Conservation (phyloP, 2,113 vertebrate species). For the Alethe diademata region DNA sequence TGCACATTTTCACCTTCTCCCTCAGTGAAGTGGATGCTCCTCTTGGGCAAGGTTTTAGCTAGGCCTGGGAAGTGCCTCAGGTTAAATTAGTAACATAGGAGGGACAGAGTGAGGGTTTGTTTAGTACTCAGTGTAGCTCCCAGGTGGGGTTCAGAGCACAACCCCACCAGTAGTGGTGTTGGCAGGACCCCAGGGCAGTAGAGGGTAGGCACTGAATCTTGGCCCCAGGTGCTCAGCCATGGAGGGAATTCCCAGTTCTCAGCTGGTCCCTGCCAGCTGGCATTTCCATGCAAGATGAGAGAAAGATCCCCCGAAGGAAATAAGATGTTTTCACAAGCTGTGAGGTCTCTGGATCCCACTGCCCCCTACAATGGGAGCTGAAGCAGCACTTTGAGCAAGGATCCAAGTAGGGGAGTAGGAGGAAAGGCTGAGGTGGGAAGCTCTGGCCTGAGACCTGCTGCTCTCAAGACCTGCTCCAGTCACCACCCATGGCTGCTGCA, state of each 20-base stretch:
- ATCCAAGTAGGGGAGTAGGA: not conserved
- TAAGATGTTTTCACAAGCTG: not conserved
- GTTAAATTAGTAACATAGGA: not conserved
- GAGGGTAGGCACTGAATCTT: not conserved
- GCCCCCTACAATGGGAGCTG: not conserved
- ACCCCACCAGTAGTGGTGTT: accelerated
- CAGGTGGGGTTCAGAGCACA: not conserved
- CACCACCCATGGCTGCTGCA: not conserved
- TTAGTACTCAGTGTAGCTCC: not conserved
- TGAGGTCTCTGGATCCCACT: not conserved
- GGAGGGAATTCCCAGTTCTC: not conserved
- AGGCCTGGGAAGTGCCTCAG: not conserved
- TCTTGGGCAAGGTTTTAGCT: not conserved
- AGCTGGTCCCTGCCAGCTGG: not conserved
- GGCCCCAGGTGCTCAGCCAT: accelerated
- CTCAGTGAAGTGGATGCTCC: not conserved
- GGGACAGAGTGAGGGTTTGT: not conserved
- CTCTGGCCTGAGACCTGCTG: not conserved
- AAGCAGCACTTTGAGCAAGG: not conserved
- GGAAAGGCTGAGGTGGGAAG: not conserved
- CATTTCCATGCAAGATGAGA: not conserved
- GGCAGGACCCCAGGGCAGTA: not conserved
- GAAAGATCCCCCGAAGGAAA: not conserved
- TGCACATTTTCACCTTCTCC: not conserved
- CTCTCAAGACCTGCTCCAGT: not conserved